Evolutionary conservation across 2,113 vertebrate genomes (phyloP), one percentile per base, ranked within the genome.

Genomic region (Xiphias gladius): DNA sequence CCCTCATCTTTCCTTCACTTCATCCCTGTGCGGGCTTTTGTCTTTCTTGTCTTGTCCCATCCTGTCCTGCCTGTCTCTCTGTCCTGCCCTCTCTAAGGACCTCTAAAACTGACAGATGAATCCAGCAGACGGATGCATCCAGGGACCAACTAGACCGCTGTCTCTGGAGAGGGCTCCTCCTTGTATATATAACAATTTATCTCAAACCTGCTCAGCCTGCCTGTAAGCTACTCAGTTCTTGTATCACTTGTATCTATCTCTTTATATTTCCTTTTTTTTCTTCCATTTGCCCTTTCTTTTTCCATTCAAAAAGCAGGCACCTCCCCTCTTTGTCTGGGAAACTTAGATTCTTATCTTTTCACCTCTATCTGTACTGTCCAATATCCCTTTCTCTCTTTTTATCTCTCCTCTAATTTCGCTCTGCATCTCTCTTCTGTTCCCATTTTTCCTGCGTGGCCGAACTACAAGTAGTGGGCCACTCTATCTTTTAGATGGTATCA

Each of bases 401-500:
- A 87, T 88, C 86, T 59, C 61, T 39, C 77, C 65, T 75, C 68
- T 79, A 62, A 91, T 92, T 92, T 88, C 74, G 54, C 64, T 78
- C 70, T 46, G 55, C 26, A 76, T 90, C 80, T 80, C 76, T 79
- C 58, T 72, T 77, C 76, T 8, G 24, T 55, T 86, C 75, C 66
- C 84, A 19, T 79, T 88, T 87, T 80, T 76, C 66, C 71, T 5
- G 50, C 80, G 0, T 62, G 67, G 81, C 82, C 66, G 24, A 87
- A 87, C 85, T 83, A 85, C 88, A 86, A 86, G 80, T 52, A 62
- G 73, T 67, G 86, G 75, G 73, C 63, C 4, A 20, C 75, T 73
- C 90, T 93, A 93, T 92, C 87, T 91, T 69, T 76, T 2, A 63
- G 91, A 93, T 91, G 67, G 48, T 92, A 94, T 94, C 92, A 0